Base-by-base conservation (phyloP, 2,797 vertebrate genomes). In the Ammospiza maritima region DNA sequence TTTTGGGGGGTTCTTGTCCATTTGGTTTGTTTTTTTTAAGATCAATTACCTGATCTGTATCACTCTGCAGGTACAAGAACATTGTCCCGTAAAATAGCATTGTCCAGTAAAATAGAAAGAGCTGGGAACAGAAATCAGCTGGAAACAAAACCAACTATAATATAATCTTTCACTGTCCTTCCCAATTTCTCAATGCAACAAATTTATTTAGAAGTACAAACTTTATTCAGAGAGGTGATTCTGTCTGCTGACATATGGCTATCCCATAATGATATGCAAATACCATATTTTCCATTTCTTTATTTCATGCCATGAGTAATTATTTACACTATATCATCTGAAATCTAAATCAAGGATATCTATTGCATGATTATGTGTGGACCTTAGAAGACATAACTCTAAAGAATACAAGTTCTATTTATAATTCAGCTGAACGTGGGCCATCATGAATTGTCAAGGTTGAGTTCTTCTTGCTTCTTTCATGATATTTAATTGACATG, bases 361-460 rank as follows among this genome's bases (percentile, higher is more conserved):
- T 88, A 40, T 47, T 78, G 13, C n/a, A 56, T 19, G 6, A 54
- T 74, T 87, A 30, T 30, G 20, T 88, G 65, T 58, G 45, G 9
- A 72, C 9, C 45, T 66, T 70, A 88, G 40, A 73, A 88, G 51
- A 78, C 3, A 11, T 84, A 84, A 47, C 13, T 69, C 42, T 84
- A 20, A 51, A 40, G 34, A 73, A 73, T 79, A 57, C 56, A 85
- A 90, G 34, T 76, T 34, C 45, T 84, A 10, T 32, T 86, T 90
- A 56, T 50, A 91, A 93, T 95, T 92, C 77, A 91, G 34, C 66
- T 71, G 76, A 90, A 82, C 29, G 17, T 0, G 0, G 34, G 14
- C 38, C 67, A 86, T 79, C 77, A 71, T 82, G 80, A 88, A 84
- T 84, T 91, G 70, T 91, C 85, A 94, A 95, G 88, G 88, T 11